Percentiles rank a stretch among this genome's conserved stretches.
phyloP scores from a whole-genome alignment of 92 coral and sea anemone species.

The Epizoanthus stellaris region DNA sequence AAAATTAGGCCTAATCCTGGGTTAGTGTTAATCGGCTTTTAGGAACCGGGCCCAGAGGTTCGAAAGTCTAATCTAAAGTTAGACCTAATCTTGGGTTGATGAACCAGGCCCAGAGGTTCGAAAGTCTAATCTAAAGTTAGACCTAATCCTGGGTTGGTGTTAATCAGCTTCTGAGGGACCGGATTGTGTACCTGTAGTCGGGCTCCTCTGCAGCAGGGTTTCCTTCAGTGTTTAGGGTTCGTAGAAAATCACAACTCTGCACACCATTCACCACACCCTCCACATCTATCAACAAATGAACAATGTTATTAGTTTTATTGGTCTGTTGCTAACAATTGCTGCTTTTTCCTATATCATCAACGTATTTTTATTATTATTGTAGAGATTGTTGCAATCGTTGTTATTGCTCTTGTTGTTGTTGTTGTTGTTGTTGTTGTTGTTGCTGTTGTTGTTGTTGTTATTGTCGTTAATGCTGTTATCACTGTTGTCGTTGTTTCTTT shows the following conservation, averaged over 20 bases:
- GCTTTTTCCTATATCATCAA: too few relatives aligned
- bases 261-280: slow-evolving; percentile 84
- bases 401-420: too few relatives aligned
- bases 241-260: slow-evolving; percentile 58
- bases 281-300: slow-evolving; percentile 61
- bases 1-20: too few relatives aligned
- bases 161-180: background rate
- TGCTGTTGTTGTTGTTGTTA: too few relatives aligned
- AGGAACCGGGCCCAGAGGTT: background rate
- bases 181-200: slow-evolving; percentile 65
- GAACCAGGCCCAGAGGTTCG: background rate
- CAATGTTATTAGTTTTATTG: background rate
- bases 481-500: too few relatives aligned
- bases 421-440: too few relatives aligned
- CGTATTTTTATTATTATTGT: too few relatives aligned
- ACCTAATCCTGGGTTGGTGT: background rate
- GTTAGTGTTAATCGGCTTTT: background rate
- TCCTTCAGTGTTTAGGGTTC: slow-evolving; percentile 66
- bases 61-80: too few relatives aligned
- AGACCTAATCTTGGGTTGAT: too few relatives aligned
- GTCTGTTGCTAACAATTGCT: background rate
- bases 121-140: background rate
- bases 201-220: slow-evolving; percentile 94
- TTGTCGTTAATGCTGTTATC: too few relatives aligned
- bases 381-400: too few relatives aligned